Evolutionary conservation across 2,888 invertebrate genomes (phyloP), one percentile per base, ranked within the genome.

Genomic region (Limnephilus lunatus): DNA sequence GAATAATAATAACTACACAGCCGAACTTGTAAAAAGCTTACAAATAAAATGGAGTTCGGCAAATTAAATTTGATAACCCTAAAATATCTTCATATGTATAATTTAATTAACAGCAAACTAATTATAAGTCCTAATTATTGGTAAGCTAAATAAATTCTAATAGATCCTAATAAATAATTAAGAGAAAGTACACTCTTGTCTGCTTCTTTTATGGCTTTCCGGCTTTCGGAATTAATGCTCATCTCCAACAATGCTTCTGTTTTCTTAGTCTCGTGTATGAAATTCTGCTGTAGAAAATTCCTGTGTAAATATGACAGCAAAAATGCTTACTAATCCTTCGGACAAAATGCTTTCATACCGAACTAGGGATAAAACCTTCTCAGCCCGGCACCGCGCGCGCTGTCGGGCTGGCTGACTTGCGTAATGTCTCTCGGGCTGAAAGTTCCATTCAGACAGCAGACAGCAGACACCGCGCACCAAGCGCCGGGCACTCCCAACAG

Each of bases 281-380:
- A 68, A 68, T 68, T 25, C 68, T 68, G 5, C 19, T 68, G 68
- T 25, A 68, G n/a, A 68, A 19, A 68, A 25, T 68, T 9, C 68
- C 25, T 9, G 25, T 68, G 68, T 15, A 19, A 5, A 53, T 53
- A 15, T 53, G 53, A 81, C n/a, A 30, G 81, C 11, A 19, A 32
- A 82, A 82, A 82, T 31, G 82, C 32, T 68, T 25, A n/a, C n/a
- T 89, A 35, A 89, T 80, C n/a, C 88, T 80, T 80, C 80, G 32
- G 35, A 32, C 25, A 39, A 89, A 89, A 35, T 35, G 39, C 81
- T 89, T 89, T 89, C 19, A 31, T 80, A n/a, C 80, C n/a, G 25
- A 35, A 32, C 25, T 14, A 12, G 88, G 80, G n/a, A 88, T 81
- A 25, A 88, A 88, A 88, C 25, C 68, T 25, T 32, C 68, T 19